phyloP scores from a whole-genome alignment of 2,797 vertebrate genomes.

The Ceyx erithaca region DNA sequence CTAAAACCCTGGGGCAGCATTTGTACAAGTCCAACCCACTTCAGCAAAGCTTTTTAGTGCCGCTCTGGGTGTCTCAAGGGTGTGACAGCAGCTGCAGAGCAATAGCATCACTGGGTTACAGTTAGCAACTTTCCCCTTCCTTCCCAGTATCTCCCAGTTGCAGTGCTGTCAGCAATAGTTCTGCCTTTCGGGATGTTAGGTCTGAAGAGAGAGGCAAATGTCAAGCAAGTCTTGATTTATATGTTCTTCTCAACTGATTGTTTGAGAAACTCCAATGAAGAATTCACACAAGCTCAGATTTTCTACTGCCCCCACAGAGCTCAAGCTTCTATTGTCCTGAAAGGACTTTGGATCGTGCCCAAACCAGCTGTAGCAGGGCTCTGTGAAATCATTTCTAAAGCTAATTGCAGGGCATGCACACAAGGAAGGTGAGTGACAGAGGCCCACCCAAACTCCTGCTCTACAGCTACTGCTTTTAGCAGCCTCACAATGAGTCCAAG shows the following conservation, averaged over 20 bases:
- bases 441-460: not conserved
- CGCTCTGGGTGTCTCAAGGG: not conserved
- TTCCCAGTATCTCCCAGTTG: not conserved
- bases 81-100: not conserved
- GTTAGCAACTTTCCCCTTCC: not conserved
- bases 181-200: not conserved
- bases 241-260: not conserved
- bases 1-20: not conserved
- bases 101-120: not conserved
- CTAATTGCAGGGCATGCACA: not conserved
- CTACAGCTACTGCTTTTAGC: not conserved
- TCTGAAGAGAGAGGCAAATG: not conserved
- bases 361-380: not conserved
- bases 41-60: not conserved
- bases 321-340: slow-evolving; percentile 11
- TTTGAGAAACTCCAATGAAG: slow-evolving; percentile 30
- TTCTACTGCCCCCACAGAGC: not conserved
- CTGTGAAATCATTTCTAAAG: not conserved
- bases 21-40: not conserved
- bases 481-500: not conserved
- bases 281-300: slow-evolving; percentile 27
- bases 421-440: not conserved
- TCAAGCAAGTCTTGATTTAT: not conserved
- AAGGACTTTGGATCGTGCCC: slow-evolving; percentile 4
- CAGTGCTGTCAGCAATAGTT: not conserved